Base-by-base conservation (phyloP, 2,113 vertebrate species). In the Bubo blakistoni region DNA sequence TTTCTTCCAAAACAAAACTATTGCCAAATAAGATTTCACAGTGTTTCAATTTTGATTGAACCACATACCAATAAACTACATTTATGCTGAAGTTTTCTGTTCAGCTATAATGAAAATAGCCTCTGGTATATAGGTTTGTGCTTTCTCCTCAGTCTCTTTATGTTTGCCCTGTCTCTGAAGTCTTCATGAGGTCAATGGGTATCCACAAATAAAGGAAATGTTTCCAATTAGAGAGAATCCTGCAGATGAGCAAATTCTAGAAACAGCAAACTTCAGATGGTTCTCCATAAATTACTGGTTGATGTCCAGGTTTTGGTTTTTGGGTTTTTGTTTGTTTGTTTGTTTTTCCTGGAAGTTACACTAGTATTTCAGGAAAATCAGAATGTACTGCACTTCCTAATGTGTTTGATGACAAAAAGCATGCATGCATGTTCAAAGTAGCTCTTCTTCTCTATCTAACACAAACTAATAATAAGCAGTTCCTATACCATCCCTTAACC, bases 1-100 rank as follows among this genome's bases (percentile, higher is more conserved):
- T 96, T 89, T 92, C n/a, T 95, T 85, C n/a, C 49, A 72, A 72
- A 80, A 16, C 22, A 87, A 77, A 96, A 38, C 42, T 77, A 52
- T 42, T 70, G 30, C 25, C 51, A 88, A 94, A 85, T 46, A 79
- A 62, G 9, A 47, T 90, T 69, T 82, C 34, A 36, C 7, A 58
- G 46, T 66, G 24, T 71, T 89, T 72, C 36, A 62, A 26, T 85
- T 88, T 77, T 52, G 26, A 47, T 74, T 32, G 38, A 46, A 49
- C 32, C 42, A 52, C 11, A 44, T 32, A 54, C 16, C 1, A 1
- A 62, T 61, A 54, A 82, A 81, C 11, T 51, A 46, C 16, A 82
- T 44, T 93, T 83, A 58, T 73, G 38, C 46, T 90, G 27, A 65
- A 38, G n/a, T 65, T 88, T 88, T 86, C 40, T 88, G 5, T 69